Evolutionary conservation across 1,140 invertebrate species (phyloP).

Genomic region (Vollenhovia emeryi): DNA sequence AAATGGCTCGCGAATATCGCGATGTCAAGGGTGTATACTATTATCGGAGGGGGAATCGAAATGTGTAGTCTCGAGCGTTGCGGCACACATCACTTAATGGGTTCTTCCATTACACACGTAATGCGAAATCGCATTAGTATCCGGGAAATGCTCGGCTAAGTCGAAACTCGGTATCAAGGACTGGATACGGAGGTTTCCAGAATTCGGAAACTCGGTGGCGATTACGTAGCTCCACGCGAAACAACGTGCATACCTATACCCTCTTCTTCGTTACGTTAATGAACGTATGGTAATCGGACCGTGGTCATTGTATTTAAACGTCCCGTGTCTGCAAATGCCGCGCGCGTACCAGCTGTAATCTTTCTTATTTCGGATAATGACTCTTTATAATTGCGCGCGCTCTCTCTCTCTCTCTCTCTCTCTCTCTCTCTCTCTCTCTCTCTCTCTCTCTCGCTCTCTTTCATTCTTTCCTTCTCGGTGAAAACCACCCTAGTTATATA

Average conservation of each 20-base stretch:
- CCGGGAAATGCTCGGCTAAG: slow-evolving; percentile 42
- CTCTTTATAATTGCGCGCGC: neutral
- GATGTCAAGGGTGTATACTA: slow-evolving; percentile 20
- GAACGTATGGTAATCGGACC: slow-evolving; percentile 43
- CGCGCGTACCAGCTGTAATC: neutral
- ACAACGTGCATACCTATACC: slow-evolving; percentile 20
- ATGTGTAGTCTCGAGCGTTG: neutral
- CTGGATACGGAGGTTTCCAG: slow-evolving; percentile 28
- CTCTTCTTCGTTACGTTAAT: slow-evolving; percentile 50
- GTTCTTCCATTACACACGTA: slow-evolving; percentile 68
- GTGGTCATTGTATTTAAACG: slow-evolving; percentile 38
- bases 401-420: too few species aligned
- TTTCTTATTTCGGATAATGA: slow-evolving; percentile 19
- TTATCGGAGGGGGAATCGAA: neutral
- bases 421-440: too few species aligned
- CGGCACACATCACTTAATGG: slow-evolving; percentile 55
- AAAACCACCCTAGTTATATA: neutral
- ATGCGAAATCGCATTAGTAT: slow-evolving; percentile 63
- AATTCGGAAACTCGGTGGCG: slow-evolving; percentile 55
- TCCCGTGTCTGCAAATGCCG: neutral
- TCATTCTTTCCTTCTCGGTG: too few species aligned
- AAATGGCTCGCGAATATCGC: neutral
- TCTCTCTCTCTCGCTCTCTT: too few species aligned
- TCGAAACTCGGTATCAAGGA: slow-evolving; percentile 53
- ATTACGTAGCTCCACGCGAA: slow-evolving; percentile 30